Evolutionary conservation across 2,113 vertebrate species (phyloP).

Genomic region (Nothocercus julius): DNA sequence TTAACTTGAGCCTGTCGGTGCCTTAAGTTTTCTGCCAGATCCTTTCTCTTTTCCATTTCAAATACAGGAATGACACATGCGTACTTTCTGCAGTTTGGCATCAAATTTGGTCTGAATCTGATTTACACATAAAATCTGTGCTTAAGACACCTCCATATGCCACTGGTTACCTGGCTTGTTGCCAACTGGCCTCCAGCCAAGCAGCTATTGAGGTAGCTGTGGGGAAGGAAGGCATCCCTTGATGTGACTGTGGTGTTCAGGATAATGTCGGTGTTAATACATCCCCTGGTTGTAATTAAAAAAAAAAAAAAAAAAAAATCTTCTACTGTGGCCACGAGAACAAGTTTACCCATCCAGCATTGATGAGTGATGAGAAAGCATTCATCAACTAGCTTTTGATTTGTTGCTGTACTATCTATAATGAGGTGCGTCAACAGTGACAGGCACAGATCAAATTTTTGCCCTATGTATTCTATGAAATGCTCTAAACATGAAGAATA

Average conservation of each 20-base stretch:
- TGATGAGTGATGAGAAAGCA: background rate
- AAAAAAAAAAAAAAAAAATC: background rate
- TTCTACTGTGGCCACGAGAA: background rate
- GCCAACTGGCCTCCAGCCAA: background rate
- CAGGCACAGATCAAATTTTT: background rate
- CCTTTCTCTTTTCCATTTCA: background rate
- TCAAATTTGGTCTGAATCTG: background rate
- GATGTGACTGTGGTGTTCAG: accelerated
- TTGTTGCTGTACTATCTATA: background rate
- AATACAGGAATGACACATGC: background rate
- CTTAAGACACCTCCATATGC: background rate
- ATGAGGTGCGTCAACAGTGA: background rate
- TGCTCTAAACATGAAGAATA: background rate
- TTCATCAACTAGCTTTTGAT: background rate
- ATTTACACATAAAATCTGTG: background rate
- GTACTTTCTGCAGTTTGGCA: background rate
- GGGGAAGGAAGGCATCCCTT: background rate
- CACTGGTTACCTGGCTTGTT: background rate
- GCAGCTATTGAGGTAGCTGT: background rate
- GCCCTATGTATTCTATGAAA: background rate
- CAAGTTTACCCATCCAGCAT: background rate
- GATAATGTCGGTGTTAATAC: background rate
- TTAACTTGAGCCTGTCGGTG: accelerated
- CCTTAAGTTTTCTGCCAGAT: background rate
- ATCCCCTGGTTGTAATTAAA: background rate